Base-by-base conservation (phyloP, 2,113 vertebrate genomes). In the Spilogale gracilis region DNA sequence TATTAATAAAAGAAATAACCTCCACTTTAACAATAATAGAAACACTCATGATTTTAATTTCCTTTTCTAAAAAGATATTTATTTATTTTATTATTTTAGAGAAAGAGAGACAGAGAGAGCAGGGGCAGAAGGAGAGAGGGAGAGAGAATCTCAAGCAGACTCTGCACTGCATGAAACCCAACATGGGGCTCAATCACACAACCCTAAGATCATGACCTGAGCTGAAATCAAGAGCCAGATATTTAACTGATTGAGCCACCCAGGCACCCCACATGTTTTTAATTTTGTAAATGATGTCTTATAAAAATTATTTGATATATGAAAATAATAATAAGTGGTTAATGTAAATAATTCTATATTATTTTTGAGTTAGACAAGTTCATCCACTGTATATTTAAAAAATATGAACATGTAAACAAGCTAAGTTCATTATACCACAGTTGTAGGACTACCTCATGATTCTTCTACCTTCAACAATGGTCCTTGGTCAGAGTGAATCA, bases 401-500 rank as follows among this genome's bases (percentile, higher is more conserved):
- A 82, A 50, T 17, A 9, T 79, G 61, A 63, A 30, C 3, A 21
- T 48, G 12, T 0, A 17, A 21, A 84, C 58, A 96, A n/a, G 73
- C 18, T 63, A 92, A 85, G 80, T 13, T 93, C 82, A 97, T 96
- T 94, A 30, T 74, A 67, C 7, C 12, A 54, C 6, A 63, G 11
- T 18, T 91, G 60, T 81, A 94, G 16, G 4, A 20, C 48, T 97
- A 97, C 54, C 79, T 18, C 67, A 30, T 83, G 94, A 12, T 85
- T 56, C 61, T 95, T 98, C 97, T 69, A 97, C 61, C 87, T 97
- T 95, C 95, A 98, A 88, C 11, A 96, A 96, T 86, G 93, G 93
- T 96, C 92, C 85, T 93, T 98, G 94, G 95, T 97, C 96, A 98
- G 43, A 69, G n/a, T 97, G 81, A 98, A 96, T 97, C 97, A 93